Conservation (phyloP, 2,113 vertebrate species). For the Himantopus leucocephalus region DNA sequence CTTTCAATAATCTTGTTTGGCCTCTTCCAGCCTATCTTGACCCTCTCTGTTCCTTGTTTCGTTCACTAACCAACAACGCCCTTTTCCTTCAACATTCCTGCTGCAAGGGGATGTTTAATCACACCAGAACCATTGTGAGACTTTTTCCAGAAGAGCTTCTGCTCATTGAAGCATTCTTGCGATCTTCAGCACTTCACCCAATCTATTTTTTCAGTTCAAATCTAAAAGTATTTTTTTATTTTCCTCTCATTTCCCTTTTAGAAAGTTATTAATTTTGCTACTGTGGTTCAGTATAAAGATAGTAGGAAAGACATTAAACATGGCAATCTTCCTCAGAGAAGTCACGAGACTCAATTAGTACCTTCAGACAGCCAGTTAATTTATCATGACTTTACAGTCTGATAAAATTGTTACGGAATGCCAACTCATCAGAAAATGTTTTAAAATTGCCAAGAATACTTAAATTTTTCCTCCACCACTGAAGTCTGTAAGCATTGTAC, state of each 20-base stretch:
- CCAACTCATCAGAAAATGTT: background rate
- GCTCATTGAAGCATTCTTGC: background rate
- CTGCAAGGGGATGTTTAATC: background rate
- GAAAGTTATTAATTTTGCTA: background rate
- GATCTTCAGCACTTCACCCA: background rate
- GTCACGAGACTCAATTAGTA: background rate
- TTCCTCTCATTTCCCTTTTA: background rate
- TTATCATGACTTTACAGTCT: conserved; percentile 10
- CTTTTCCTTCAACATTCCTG: background rate
- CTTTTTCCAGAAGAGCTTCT: background rate
- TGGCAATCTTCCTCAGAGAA: background rate
- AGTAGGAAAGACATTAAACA: background rate
- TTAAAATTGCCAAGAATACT: background rate
- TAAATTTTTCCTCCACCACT: background rate
- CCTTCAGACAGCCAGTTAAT: background rate
- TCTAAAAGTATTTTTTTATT: background rate
- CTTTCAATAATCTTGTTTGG: background rate
- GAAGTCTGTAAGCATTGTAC: background rate
- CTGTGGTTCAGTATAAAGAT: background rate
- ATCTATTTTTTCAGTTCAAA: background rate
- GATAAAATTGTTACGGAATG: background rate
- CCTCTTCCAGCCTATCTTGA: background rate
- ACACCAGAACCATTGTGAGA: background rate
- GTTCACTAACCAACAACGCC: background rate
- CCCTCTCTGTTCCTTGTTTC: background rate